Conservation (phyloP, 2,113 vertebrate genomes). For the Neodontobutis hainanensis region DNA sequence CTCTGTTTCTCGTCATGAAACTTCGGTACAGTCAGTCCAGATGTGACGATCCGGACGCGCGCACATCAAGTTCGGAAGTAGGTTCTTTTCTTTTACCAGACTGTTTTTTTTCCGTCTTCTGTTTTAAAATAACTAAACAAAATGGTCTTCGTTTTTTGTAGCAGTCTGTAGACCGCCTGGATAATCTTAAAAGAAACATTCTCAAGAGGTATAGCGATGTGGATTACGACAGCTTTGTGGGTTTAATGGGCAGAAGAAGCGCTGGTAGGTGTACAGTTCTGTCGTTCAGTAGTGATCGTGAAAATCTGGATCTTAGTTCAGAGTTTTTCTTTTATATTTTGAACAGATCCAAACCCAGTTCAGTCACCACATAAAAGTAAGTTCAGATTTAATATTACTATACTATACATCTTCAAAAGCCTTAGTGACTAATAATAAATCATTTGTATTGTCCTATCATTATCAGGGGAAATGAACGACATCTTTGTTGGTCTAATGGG, state of each 20-base stretch:
- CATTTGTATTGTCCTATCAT: constrained; percentile 37
- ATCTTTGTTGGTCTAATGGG: constrained; percentile 96
- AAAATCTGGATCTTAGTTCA: not conserved
- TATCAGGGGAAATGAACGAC: constrained; percentile 90
- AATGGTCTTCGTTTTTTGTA: constrained; percentile 27
- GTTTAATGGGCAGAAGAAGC: constrained; percentile 83
- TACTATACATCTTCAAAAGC: not conserved
- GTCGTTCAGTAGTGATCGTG: not conserved
- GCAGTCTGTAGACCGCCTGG: constrained; percentile 64
- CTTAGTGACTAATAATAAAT: not conserved
- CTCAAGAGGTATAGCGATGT: constrained; percentile 81
- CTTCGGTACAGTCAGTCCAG: constrained; percentile 71
- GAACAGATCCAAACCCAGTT: constrained; percentile 57
- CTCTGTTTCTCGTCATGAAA: constrained; percentile 75
- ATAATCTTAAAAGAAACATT: constrained; percentile 76
- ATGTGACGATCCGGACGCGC: constrained; percentile 72
- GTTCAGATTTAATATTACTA: not conserved
- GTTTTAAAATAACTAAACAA: not conserved
- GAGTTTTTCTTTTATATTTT: not conserved
- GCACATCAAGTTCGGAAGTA: constrained; percentile 70
- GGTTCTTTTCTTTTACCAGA: constrained; percentile 15
- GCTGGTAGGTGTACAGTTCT: constrained; percentile 72
- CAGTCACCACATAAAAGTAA: constrained; percentile 78
- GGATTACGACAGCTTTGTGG: constrained; percentile 87
- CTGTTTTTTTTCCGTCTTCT: rapidly evolving